A percentile compares a stretch with the other conserved stretches of the same genome.
phyloP scores from a whole-genome alignment of 2,888 invertebrate genomes.

The Tanytarsus gracilentus region DNA sequence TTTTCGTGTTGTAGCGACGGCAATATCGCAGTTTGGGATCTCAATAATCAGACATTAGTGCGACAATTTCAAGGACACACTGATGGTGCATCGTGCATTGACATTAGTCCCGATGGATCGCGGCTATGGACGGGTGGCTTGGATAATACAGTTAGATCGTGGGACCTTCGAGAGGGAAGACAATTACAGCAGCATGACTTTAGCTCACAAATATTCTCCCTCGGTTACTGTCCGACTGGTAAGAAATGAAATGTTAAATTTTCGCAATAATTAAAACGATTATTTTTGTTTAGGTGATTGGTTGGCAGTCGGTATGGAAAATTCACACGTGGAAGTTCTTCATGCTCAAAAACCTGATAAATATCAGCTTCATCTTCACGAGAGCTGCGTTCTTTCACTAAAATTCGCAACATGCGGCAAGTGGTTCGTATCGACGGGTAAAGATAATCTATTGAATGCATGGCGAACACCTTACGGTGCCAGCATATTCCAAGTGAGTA shows the following conservation, averaged over 20 bases:
- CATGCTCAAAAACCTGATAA: conserved; percentile 86
- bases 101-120: conserved; percentile 88
- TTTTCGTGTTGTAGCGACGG: conserved; percentile 99
- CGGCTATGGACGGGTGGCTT: conserved; percentile 88
- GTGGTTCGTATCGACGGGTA: conserved; percentile 99
- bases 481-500: conserved; percentile 87
- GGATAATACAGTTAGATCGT: conserved; percentile 92
- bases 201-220: conserved; percentile 76
- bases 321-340: conserved; percentile 90
- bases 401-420: conserved; percentile 93
- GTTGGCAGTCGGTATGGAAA: conserved; percentile 98
- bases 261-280: neutral
- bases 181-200: conserved; percentile 95
- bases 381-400: conserved; percentile 91
- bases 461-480: conserved; percentile 98
- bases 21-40: conserved; percentile 94
- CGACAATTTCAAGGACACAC: conserved; percentile 93
- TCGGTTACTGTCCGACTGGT: conserved; percentile 88
- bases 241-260: conserved; percentile 11
- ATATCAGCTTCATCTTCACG: conserved; percentile 92
- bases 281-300: conserved; percentile 59
- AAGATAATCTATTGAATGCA: conserved; percentile 93
- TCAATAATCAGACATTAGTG: conserved; percentile 83
- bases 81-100: conserved; percentile 96
- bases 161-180: conserved; percentile 89